A percentile compares a stretch with the other conserved stretches of the same genome.
Conservation (phyloP, 2,797 vertebrate species). For the Xiphophorus birchmanni region DNA sequence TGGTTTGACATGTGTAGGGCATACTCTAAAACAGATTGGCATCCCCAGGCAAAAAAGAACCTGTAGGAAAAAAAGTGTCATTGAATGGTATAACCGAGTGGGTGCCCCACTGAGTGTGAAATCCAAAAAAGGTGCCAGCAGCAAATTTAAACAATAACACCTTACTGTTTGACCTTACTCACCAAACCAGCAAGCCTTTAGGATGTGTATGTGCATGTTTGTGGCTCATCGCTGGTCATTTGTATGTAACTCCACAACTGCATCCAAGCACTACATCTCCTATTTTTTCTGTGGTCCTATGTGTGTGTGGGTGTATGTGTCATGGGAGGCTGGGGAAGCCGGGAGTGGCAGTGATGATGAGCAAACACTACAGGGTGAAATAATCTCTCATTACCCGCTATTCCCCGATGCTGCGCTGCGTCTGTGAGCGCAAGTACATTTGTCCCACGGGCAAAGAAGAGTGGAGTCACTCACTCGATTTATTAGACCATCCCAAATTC, state of each 20-base stretch:
- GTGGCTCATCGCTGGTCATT: constrained; percentile 1
- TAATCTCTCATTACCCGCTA: constrained; percentile 83
- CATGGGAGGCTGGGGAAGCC: constrained; percentile 39
- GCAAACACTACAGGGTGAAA: constrained; percentile 79
- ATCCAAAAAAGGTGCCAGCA: constrained; percentile 68
- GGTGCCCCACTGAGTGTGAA: constrained; percentile 51
- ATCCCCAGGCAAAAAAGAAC: constrained; percentile 72
- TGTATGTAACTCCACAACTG: constrained; percentile 36
- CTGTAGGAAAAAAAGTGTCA: constrained; percentile 74
- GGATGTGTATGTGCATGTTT: constrained; percentile 1
- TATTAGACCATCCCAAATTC: constrained; percentile 74
- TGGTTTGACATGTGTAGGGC: constrained; percentile 61
- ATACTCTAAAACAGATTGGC: constrained; percentile 71
- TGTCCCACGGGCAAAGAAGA: constrained; percentile 79
- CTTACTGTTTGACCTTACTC: constrained; percentile 62
- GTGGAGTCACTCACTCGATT: constrained; percentile 82
- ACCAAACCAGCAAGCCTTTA: constrained; percentile 42
- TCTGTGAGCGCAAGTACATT: constrained; percentile 63
- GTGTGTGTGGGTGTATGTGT: constrained; percentile 19
- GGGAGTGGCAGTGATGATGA: constrained; percentile 66
- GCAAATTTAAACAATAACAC: constrained; percentile 72
- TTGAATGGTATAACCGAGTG: constrained; percentile 46
- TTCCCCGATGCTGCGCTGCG: constrained; percentile 67
- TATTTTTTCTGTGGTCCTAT: neutral
- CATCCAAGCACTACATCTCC: constrained; percentile 44